Evolutionary conservation across 92 coral and sea anemone genomes (phyloP).

Genomic region (Palythoa grandiflora): DNA sequence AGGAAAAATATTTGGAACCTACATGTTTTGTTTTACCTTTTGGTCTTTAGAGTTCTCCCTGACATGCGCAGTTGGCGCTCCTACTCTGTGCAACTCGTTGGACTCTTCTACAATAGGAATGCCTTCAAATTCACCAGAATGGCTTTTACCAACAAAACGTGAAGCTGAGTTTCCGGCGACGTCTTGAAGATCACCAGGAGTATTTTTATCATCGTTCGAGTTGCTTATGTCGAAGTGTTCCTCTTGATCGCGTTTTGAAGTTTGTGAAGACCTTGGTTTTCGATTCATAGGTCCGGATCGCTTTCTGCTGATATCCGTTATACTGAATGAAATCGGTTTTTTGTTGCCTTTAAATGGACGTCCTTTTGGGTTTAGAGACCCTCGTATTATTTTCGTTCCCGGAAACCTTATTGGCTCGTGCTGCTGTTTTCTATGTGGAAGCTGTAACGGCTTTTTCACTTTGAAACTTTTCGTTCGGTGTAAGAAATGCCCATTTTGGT

Average conservation of each 20-base stretch:
- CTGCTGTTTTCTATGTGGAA: background rate
- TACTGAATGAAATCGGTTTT: background rate
- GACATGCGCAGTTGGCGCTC: slow-evolving; percentile 1
- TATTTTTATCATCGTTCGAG: background rate
- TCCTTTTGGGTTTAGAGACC: too few relatives aligned
- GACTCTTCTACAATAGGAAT: background rate
- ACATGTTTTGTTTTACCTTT: background rate
- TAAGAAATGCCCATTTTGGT: background rate
- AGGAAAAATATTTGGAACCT: too few relatives aligned
- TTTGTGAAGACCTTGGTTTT: background rate
- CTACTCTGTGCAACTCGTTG: background rate
- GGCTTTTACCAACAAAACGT: background rate
- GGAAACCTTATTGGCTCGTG: background rate
- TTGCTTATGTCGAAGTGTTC: background rate
- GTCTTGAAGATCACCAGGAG: background rate
- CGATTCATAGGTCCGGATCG: background rate
- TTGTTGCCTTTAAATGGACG: background rate
- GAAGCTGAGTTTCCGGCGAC: background rate
- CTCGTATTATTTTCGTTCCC: background rate
- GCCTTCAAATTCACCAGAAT: background rate
- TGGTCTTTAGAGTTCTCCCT: background rate
- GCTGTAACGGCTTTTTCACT: background rate
- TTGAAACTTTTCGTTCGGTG: background rate
- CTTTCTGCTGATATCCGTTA: background rate
- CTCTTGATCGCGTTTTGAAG: background rate